These are phyloP conservation scores for Melanostoma mellinum DNA, from an alignment of 2,888 invertebrate species.

Conservation along the genomic window DNA sequence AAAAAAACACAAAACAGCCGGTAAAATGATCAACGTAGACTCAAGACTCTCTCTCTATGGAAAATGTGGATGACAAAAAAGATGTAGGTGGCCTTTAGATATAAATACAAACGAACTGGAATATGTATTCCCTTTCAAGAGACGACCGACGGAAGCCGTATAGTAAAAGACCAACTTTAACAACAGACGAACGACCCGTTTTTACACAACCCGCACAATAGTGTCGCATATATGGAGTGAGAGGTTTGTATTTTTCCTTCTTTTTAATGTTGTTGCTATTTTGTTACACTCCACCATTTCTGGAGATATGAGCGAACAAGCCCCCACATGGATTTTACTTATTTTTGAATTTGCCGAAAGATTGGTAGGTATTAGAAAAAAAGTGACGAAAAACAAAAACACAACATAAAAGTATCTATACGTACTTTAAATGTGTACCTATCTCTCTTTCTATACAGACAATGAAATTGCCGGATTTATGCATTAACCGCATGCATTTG, in stretches of 20 bases:
- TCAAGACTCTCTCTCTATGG: conserved; percentile 1
- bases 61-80: conserved; percentile 1
- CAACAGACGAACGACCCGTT: conserved; percentile 55
- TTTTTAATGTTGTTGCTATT: not conserved
- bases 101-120: conserved; percentile 11
- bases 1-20: conserved; percentile 20
- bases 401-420: conserved; percentile 15
- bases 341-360: conserved; percentile 3
- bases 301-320: conserved; percentile 28
- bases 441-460: conserved; percentile 22
- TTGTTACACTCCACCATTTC: conserved; percentile 31
- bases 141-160: conserved; percentile 49
- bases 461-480: conserved; percentile 70
- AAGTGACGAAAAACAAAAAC: conserved; percentile 19
- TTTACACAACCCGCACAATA: conserved; percentile 58
- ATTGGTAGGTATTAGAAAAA: conserved; percentile 23
- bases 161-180: conserved; percentile 44
- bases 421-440: conserved; percentile 41
- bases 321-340: conserved; percentile 2
- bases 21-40: conserved; percentile 10
- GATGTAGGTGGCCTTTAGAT: conserved; percentile 62
- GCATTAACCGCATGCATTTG: conserved; percentile 70
- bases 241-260: conserved; percentile 33
- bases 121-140: conserved; percentile 46
- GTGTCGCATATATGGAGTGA: conserved; percentile 57